A percentile compares a stretch with the other conserved stretches of the same genome.
phyloP scores from a whole-genome alignment of 2,888 invertebrate genomes.

The Nipponacmea schrenckii region DNA sequence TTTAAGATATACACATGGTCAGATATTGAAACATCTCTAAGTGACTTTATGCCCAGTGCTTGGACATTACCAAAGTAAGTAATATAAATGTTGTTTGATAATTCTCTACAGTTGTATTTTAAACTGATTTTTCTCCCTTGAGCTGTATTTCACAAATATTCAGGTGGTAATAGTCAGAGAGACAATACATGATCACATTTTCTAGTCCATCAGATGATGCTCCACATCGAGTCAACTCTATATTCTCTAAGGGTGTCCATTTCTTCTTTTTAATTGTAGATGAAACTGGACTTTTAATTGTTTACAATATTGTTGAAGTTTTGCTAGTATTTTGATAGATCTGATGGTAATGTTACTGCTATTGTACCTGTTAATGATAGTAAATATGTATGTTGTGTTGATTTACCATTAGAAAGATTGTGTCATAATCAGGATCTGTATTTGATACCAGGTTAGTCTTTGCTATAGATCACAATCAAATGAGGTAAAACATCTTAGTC shows the following conservation, averaged over 20 bases:
- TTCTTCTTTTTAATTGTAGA: too few species aligned
- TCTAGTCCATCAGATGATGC: too few species aligned
- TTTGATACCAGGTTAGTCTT: conserved; percentile 45
- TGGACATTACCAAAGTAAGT: conserved; percentile 59
- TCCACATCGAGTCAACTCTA: too few species aligned
- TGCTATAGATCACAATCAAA: not conserved
- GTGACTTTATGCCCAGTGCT: conserved; percentile 44
- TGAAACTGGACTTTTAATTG: too few species aligned
- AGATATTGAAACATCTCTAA: conserved; percentile 48
- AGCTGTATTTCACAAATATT: too few species aligned
- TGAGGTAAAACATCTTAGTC: too few species aligned
- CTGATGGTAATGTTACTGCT: conserved; percentile 48
- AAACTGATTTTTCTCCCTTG: too few species aligned
- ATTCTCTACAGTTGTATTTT: not conserved
- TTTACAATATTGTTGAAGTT: too few species aligned
- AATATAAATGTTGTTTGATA: not conserved
- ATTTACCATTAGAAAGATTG: conserved; percentile 55
- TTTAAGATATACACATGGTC: conserved; percentile 56
- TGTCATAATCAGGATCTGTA: conserved; percentile 52
- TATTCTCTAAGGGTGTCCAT: too few species aligned
- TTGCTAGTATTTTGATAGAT: conserved; percentile 29
- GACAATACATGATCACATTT: too few species aligned
- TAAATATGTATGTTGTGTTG: conserved; percentile 49
- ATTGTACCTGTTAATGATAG: conserved; percentile 40
- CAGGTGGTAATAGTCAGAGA: too few species aligned